Base-by-base conservation (phyloP, 2,113 vertebrate genomes). In the Poeciliopsis occidentalis region DNA sequence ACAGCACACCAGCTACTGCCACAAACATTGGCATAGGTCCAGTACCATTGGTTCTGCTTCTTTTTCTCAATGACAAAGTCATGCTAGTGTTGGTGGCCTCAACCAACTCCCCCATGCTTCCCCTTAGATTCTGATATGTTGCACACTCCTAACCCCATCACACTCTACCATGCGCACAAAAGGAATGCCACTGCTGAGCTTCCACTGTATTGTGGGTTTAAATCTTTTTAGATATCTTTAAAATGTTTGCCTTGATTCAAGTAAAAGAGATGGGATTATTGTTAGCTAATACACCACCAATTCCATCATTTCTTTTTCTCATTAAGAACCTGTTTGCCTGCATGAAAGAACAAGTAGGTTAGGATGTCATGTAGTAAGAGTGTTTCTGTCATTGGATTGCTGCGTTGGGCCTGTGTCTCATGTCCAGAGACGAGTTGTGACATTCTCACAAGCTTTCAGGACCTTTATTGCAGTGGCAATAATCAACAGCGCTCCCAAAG, bases 401-500 rank as follows among this genome's bases (percentile, higher is more conserved):
- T 76, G 81, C 67, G 77, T 68, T 67, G 72, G 82, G 86, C 77
- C 81, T 47, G 5, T 64, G 64, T 57, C 81, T 61, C 69, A 73
- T 74, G 30, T 80, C 73, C 87, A 87, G 81, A 75, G 29, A 3
- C 85, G 86, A 92, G 88, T 88, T 76, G 71, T 93, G 91, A 91
- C 91, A 92, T 91, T 92, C 91, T 91, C 88, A 84, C 84, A 81
- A 85, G 85, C 90, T 89, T 91, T 85, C 64, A 71, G 90, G 90
- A 93, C 91, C 92, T 94, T 93, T 91, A 93, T 90, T 88, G 92
- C 87, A 66, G 84, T 76, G 86, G 89, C 87, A 51, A 93, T 93
- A 92, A 94, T 94, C 93, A 93, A 94, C 93, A 92, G 83, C 26
- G 69, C 91, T 90, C 88, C 91, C 92, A 93, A 86, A 80, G 89